Percentiles rank a stretch among this genome's conserved stretches.
Evolutionary conservation across 2,888 invertebrate genomes (phyloP).

Genomic region (Xestia c-nigrum): DNA sequence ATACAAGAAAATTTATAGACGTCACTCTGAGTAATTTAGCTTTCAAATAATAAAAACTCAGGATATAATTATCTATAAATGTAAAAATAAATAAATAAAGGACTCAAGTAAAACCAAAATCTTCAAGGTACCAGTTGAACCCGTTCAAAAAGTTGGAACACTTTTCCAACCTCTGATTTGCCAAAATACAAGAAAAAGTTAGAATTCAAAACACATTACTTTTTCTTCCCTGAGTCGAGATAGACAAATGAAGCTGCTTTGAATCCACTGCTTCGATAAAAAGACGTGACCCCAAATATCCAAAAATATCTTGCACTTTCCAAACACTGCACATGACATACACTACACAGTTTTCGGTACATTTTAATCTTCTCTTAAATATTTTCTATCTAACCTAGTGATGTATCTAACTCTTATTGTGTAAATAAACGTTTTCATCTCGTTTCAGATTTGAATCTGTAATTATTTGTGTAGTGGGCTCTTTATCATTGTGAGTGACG

Average conservation of each 20-base stretch:
- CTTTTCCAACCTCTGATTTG: not conserved
- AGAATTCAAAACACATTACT: not conserved
- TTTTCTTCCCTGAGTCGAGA: not conserved
- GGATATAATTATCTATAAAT: too few relatives aligned
- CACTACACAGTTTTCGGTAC: constrained; percentile 78
- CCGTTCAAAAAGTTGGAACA: not conserved
- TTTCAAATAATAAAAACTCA: not conserved
- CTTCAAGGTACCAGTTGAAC: too few relatives aligned
- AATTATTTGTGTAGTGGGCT: constrained; percentile 89
- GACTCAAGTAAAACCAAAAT: not conserved
- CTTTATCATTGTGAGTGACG: constrained; percentile 86
- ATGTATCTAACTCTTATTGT: constrained; percentile 88
- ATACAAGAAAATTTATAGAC: not conserved
- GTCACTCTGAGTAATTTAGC: not conserved
- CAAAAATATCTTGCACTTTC: constrained; percentile 14
- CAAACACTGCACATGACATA: constrained; percentile 62
- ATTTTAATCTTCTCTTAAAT: constrained; percentile 89
- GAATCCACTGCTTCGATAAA: not conserved
- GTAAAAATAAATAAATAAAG: too few relatives aligned
- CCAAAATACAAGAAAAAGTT: not conserved
- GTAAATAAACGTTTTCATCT: constrained; percentile 89
- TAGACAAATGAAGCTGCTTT: not conserved
- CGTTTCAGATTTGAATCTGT: constrained; percentile 88
- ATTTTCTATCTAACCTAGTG: constrained; percentile 90
- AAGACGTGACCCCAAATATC: not conserved